These are phyloP conservation scores for Strix aluco DNA, from an alignment of 2,113 vertebrate species.

Conservation along the genomic window DNA sequence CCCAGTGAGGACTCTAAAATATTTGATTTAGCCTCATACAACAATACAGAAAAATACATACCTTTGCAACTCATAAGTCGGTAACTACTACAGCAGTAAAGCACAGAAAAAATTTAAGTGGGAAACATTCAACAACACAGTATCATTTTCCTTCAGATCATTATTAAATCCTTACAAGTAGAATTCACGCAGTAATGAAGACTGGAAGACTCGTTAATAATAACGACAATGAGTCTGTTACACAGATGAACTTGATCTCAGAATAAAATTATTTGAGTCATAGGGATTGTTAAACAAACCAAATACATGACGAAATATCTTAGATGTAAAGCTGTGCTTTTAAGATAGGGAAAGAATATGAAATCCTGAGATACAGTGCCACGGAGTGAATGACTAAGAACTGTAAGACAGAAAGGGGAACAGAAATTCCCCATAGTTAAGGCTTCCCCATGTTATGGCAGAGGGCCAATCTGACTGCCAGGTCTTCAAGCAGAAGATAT, in stretches of 20 bases:
- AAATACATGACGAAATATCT: background rate
- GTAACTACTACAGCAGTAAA: background rate
- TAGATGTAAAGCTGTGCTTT: background rate
- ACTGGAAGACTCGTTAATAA: background rate
- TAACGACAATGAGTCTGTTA: background rate
- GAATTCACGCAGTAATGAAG: background rate
- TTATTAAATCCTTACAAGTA: background rate
- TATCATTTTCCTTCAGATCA: background rate
- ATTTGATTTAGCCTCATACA: background rate
- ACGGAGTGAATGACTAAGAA: background rate
- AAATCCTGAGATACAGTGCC: background rate
- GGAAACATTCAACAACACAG: background rate
- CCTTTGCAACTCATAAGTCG: background rate
- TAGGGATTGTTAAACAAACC: background rate
- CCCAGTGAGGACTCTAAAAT: background rate
- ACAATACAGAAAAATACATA: background rate
- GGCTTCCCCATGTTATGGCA: rapidly evolving
- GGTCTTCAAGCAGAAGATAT: background rate
- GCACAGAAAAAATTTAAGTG: background rate
- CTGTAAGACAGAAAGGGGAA: background rate
- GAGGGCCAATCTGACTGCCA: background rate
- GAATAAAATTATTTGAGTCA: background rate
- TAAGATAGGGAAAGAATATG: background rate
- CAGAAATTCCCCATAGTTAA: background rate
- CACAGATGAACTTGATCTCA: background rate